Conservation (phyloP, 2,113 vertebrate species). For the Periophthalmodon schlosseri region DNA sequence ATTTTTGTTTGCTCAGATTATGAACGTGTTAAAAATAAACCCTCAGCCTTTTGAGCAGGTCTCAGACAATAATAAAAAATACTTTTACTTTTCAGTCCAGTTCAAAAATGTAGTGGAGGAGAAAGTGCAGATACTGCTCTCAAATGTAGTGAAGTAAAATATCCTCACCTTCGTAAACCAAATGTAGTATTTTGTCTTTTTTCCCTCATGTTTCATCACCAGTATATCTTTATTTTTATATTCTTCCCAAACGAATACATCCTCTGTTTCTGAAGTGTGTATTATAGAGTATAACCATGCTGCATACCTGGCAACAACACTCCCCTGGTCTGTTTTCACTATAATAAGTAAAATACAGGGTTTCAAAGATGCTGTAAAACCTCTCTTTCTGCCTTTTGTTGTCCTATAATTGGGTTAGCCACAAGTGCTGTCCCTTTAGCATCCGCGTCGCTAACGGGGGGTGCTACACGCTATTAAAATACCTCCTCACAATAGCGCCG, state of each 20-base stretch:
- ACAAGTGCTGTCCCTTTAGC: conserved; percentile 63
- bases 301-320: conserved; percentile 47
- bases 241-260: conserved; percentile 69
- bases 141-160: too few species aligned
- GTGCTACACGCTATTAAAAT: conserved; percentile 81
- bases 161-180: too few species aligned
- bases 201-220: not conserved
- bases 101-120: too few species aligned
- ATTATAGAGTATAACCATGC: conserved; percentile 23
- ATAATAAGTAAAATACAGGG: conserved; percentile 71
- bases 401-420: conserved; percentile 71
- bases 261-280: conserved; percentile 64
- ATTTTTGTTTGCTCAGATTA: too few species aligned
- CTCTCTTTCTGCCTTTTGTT: conserved; percentile 61
- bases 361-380: conserved; percentile 60
- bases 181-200: too few species aligned
- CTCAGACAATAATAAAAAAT: too few species aligned
- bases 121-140: too few species aligned
- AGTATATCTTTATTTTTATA: conserved; percentile 1
- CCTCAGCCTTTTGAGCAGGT: too few species aligned
- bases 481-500: conserved; percentile 93
- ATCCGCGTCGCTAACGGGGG: conserved; percentile 60
- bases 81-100: too few species aligned
- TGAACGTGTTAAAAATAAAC: too few species aligned
- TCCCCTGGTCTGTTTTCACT: conserved; percentile 55